These are phyloP conservation scores for Lichenostomus cassidix DNA, from an alignment of 2,113 vertebrate genomes.

Conservation along the genomic window DNA sequence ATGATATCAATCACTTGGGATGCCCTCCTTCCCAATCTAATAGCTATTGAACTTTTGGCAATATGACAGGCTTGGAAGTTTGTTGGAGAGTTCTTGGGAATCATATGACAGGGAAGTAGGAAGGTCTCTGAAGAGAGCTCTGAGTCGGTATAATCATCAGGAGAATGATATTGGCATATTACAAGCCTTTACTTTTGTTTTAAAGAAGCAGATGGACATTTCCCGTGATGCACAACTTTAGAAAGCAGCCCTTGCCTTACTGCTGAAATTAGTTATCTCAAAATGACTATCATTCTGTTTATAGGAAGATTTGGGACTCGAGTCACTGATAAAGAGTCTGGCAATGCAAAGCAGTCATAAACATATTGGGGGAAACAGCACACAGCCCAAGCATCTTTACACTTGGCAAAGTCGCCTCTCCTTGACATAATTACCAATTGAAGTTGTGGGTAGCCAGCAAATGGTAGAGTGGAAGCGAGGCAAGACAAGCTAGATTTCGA, in stretches of 20 bases:
- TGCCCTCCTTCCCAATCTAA: background rate
- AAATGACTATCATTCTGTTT: background rate
- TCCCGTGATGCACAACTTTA: background rate
- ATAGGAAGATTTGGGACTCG: background rate
- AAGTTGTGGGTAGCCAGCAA: background rate
- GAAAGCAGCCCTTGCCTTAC: background rate
- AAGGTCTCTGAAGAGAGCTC: background rate
- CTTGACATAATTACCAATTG: background rate
- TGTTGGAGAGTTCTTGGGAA: background rate
- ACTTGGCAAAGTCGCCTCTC: background rate
- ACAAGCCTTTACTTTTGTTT: background rate
- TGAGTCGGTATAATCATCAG: background rate
- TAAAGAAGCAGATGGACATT: background rate
- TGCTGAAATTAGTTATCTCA: background rate
- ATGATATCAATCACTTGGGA: background rate
- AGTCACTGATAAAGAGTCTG: background rate
- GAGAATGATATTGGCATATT: background rate
- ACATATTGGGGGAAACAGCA: background rate
- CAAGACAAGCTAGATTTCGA: background rate
- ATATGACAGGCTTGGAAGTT: background rate
- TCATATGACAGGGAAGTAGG: background rate
- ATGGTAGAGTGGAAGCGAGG: background rate
- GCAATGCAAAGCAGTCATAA: background rate
- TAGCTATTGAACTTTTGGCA: background rate
- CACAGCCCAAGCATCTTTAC: background rate